These are phyloP conservation scores for Silurus glanis DNA, from an alignment of 2,113 vertebrate species.

Conservation along the genomic window DNA sequence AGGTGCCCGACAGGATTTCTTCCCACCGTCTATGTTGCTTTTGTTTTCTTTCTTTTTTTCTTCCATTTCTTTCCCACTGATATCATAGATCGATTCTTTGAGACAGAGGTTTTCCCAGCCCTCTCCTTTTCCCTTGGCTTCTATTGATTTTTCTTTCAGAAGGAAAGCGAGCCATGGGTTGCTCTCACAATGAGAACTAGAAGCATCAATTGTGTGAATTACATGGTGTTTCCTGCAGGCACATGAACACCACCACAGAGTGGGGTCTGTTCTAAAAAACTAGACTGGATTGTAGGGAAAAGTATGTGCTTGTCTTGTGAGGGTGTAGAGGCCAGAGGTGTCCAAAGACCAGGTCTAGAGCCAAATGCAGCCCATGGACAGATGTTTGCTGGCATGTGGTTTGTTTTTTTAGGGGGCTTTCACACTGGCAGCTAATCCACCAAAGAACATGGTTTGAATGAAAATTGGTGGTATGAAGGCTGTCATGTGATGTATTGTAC, in stretches of 20 bases:
- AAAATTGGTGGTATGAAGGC: too few relatives aligned
- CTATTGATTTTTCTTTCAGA: constrained; percentile 42
- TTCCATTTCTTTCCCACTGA: background rate
- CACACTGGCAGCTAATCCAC: too few relatives aligned
- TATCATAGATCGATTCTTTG: constrained; percentile 8
- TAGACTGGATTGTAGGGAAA: background rate
- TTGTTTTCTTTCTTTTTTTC: background rate
- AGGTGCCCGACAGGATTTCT: background rate
- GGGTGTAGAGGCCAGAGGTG: background rate
- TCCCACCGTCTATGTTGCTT: background rate
- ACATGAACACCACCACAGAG: constrained; percentile 5
- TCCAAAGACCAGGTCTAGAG: background rate
- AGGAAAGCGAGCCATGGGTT: constrained; percentile 12
- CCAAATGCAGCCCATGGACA: background rate
- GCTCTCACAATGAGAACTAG: constrained; percentile 38
- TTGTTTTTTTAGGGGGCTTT: background rate
- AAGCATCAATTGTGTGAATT: constrained; percentile 39
- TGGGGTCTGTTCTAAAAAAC: background rate
- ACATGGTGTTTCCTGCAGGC: constrained; percentile 26
- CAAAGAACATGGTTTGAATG: too few relatives aligned
- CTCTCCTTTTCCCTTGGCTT: constrained; percentile 13
- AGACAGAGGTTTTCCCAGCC: constrained; percentile 19
- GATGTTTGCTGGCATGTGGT: background rate
- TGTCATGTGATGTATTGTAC: too few relatives aligned
- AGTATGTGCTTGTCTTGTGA: background rate